Evolutionary conservation across 1,140 invertebrate species (phyloP), one percentile per base, ranked within the genome.

Genomic region (Cotesia vestalis): DNA sequence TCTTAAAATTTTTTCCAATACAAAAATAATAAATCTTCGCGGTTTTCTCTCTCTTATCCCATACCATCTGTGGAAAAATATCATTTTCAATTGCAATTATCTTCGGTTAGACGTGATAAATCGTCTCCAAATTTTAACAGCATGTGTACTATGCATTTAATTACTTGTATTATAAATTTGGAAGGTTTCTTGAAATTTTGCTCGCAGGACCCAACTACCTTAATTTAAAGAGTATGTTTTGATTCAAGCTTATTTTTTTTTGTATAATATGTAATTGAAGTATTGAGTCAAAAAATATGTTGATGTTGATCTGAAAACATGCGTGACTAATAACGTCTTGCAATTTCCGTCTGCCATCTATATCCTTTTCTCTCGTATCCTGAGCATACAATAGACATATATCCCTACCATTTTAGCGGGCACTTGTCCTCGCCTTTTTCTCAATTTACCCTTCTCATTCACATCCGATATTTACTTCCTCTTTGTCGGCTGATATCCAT

Each of bases 401-500:
- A 59, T 35, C 63, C 46, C 70, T 40, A 8, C 69, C 62, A 38
- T 69, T 61, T 52, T 40, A 61, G 40, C 63, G 55, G 14, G 52
- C 69, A 53, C 62, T 64, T 34, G 46, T 17, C 57, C 4, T 27
- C 14, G 9, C 27, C 5, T 34, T 27, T 9, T 27, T 55, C 9
- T 59, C 57, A 9, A 5, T 62, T 38, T 34, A 17, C 52, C 27
- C 51, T 2, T 36, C 36, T 20, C 51, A 51, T 17, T 68, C 61
- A 73, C 63, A 71, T 75, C 69, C 68, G 71, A 73, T 35, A 60
- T 67, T 46, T 60, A 59, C 67, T 59, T 57, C 52, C 72, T 36
- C 68, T 14, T 53, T 5, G 66, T 53, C 52, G 38, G 35, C 71
- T 73, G 70, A 20, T 79, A 80, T 84, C 76, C 79, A 85, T 85